These are phyloP conservation scores for Ypsolopha scabrella DNA, from an alignment of 2,888 invertebrate genomes.

Conservation along the genomic window DNA sequence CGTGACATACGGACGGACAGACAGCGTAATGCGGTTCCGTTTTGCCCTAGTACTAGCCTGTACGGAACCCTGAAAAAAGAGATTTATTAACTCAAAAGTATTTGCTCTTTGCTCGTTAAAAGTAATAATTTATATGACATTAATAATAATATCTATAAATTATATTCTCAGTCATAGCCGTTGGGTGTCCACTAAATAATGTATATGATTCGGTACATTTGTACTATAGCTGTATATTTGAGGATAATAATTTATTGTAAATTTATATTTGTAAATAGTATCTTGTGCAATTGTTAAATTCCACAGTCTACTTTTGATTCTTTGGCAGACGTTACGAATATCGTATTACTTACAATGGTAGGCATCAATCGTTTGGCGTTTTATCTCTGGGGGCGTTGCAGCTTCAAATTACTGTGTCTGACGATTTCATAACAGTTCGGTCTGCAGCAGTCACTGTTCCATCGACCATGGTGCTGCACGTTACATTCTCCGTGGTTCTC, in stretches of 20 bases:
- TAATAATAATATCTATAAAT: no score
- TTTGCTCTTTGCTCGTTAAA: no score
- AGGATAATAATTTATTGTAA: not conserved
- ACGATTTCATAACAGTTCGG: conserved; percentile 9
- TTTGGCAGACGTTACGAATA: not conserved
- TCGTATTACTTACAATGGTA: not conserved
- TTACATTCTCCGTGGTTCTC: conserved; percentile 6
- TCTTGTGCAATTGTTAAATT: not conserved
- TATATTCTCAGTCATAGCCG: no score
- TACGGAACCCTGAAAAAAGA: no score
- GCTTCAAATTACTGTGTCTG: not conserved
- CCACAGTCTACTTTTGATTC: not conserved
- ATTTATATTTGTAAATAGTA: not conserved
- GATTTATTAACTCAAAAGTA: no score
- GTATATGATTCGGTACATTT: no score
- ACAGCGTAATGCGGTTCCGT: no score
- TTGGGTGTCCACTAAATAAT: no score
- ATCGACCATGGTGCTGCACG: conserved; percentile 22
- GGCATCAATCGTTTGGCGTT: not conserved
- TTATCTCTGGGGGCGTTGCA: conserved; percentile 46
- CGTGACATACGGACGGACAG: no score
- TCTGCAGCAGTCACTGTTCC: not conserved
- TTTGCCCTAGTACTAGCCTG: no score
- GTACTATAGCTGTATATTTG: no score
- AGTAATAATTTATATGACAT: no score